Percentiles rank a stretch among this genome's conserved stretches.
phyloP scores from a whole-genome alignment of 2,888 invertebrate genomes.

The Agrotis ipsilon region DNA sequence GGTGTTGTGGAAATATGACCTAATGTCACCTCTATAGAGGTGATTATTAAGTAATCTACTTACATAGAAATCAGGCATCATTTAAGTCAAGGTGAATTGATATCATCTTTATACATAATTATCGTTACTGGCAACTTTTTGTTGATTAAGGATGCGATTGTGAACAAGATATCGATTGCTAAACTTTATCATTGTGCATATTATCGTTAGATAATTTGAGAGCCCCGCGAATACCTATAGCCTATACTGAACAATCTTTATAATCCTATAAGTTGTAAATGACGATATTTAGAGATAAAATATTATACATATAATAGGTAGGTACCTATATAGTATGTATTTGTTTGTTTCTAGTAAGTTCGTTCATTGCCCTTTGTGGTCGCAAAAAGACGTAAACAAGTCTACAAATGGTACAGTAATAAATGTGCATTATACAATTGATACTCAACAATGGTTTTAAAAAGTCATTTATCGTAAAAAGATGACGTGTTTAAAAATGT shows the following conservation, averaged over 20 bases:
- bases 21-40: too few species aligned
- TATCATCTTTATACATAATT: background rate
- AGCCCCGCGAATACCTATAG: constrained; percentile 28
- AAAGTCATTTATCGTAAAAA: background rate
- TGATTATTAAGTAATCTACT: too few species aligned
- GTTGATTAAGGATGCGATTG: background rate
- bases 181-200: constrained; percentile 27
- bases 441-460: background rate
- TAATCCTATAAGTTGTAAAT: constrained; percentile 43
- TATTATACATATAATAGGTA: background rate
- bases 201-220: constrained; percentile 33
- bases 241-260: constrained; percentile 27
- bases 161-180: constrained; percentile 11
- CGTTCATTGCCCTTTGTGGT: constrained; percentile 36
- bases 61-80: too few species aligned
- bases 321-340: background rate
- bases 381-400: constrained; percentile 10
- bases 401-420: constrained; percentile 10
- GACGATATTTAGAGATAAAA: constrained; percentile 45
- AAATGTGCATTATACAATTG: background rate
- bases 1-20: too few species aligned
- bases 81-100: too few species aligned
- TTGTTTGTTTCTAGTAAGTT: constrained; percentile 20
- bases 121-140: background rate
- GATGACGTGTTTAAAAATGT: too few species aligned